Base-by-base conservation (phyloP, 2,888 invertebrate species). In the Embidobia sp. region DNA sequence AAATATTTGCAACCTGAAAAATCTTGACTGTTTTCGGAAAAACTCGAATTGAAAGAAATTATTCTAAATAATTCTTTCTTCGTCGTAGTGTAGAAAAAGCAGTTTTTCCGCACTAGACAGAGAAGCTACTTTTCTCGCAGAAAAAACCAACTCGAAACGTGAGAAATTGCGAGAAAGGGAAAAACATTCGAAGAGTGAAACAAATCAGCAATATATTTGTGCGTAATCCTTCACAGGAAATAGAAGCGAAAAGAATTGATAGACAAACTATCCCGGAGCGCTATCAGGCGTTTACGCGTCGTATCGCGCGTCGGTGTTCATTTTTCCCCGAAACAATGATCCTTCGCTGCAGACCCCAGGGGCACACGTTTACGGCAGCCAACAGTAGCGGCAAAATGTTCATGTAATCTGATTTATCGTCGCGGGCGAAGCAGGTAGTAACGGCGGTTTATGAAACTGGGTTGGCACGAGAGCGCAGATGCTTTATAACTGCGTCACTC, bases 361-460 rank as follows among this genome's bases (percentile, higher is more conserved):
- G 70, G 63, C 29, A 51, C 67, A 48, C 77, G 77, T 72, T 67
- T 67, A 77, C 48, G 66, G 59, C 61, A 63, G 55, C 53, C 46
- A 59, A 61, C 67, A 66, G 55, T 70, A 70, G 61, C 73, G 44
- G 77, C 77, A 67, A 80, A 81, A 77, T 76, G 74, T 80, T 80
- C 57, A 69, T 66, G 73, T 79, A 80, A 82, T 81, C 76, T 81
- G 83, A 82, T 82, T 83, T 82, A 81, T 82, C 44, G 81, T 79
- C 79, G 37, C 42, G 73, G 44, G 22, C 70, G 49, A 59, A 69
- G 59, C 27, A 67, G 67, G 70, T 67, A 53, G 70, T 73, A 55
- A 42, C 77, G 63, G 70, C 80, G 69, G 78, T 81, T 82, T 80
- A 79, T 82, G 80, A 82, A 83, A 82, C 77, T 79, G 78, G 73